phyloP scores from a whole-genome alignment of 2,797 vertebrate genomes.

The Pseudopleuronectes americanus region DNA sequence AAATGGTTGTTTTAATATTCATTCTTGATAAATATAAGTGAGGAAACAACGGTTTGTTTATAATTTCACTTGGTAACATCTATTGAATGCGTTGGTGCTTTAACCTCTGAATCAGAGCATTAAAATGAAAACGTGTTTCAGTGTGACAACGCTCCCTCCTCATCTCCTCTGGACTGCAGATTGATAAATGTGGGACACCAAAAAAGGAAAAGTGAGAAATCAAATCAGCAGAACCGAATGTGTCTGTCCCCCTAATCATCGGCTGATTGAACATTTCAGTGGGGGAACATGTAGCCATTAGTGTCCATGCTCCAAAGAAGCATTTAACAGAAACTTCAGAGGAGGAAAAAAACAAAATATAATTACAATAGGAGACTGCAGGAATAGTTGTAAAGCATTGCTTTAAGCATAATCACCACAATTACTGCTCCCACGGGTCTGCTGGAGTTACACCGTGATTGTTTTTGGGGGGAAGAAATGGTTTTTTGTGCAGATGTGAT shows the following conservation, averaged over 20 bases:
- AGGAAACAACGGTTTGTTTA: not conserved
- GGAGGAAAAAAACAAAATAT: slow-evolving; percentile 59
- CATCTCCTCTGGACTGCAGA: slow-evolving; percentile 40
- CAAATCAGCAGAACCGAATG: slow-evolving; percentile 74
- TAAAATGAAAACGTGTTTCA: not conserved
- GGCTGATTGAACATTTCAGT: slow-evolving; percentile 83
- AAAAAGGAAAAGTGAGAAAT: slow-evolving; percentile 77
- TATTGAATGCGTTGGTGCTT: not conserved
- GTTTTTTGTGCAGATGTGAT: slow-evolving; percentile 59
- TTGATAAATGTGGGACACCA: slow-evolving; percentile 68
- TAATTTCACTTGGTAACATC: not conserved
- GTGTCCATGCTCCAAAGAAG: slow-evolving; percentile 73
- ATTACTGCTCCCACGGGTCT: slow-evolving; percentile 72
- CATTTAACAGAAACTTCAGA: slow-evolving; percentile 74
- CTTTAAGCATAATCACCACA: slow-evolving; percentile 79
- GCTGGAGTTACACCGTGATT: slow-evolving; percentile 53
- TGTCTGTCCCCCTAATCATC: slow-evolving; percentile 73
- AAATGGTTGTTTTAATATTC: too few species aligned
- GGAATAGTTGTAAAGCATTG: slow-evolving; percentile 78
- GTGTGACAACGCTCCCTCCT: slow-evolving; percentile 3
- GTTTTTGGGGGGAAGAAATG: slow-evolving; percentile 61
- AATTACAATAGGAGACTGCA: slow-evolving; percentile 78
- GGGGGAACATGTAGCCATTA: slow-evolving; percentile 81
- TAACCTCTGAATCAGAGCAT: not conserved
- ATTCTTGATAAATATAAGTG: not conserved